Evolutionary conservation across 1,140 invertebrate genomes (phyloP).

Genomic region (Hycleus phaleratus): DNA sequence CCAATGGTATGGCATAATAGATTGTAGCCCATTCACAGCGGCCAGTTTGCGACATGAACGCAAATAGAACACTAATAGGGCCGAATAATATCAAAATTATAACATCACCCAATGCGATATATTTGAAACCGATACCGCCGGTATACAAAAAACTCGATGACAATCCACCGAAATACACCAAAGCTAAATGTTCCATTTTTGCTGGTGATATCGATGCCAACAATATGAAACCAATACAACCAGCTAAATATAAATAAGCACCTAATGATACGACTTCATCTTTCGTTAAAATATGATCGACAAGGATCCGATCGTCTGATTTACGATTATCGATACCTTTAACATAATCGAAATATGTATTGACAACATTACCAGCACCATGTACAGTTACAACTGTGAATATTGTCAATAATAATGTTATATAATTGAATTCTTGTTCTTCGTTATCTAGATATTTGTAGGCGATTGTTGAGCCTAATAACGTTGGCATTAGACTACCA

Average conservation of each 20-base stretch:
- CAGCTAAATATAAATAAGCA: slow-evolving; percentile 76
- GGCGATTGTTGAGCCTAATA: slow-evolving; percentile 78
- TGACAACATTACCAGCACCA: slow-evolving; percentile 93
- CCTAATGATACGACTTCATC: slow-evolving; percentile 72
- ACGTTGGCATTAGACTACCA: slow-evolving; percentile 81
- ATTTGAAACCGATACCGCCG: slow-evolving; percentile 89
- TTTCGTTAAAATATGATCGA: slow-evolving; percentile 79
- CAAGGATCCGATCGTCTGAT: slow-evolving; percentile 86
- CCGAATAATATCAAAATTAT: slow-evolving; percentile 89
- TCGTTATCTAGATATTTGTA: slow-evolving; percentile 61
- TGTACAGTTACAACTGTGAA: slow-evolving; percentile 85
- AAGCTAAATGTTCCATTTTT: slow-evolving; percentile 86
- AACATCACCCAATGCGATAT: slow-evolving; percentile 86
- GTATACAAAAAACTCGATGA: slow-evolving; percentile 94
- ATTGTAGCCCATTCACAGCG: slow-evolving; percentile 77
- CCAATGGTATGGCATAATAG: slow-evolving; percentile 87
- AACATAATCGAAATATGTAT: slow-evolving; percentile 91
- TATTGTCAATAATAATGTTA: slow-evolving; percentile 71
- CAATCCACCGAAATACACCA: slow-evolving; percentile 90
- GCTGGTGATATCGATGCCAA: slow-evolving; percentile 75
- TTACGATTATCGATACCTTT: slow-evolving; percentile 89
- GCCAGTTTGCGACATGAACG: slow-evolving; percentile 87
- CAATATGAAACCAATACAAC: slow-evolving; percentile 81
- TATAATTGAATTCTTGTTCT: slow-evolving; percentile 59
- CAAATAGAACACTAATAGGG: slow-evolving; percentile 88